phyloP scores from a whole-genome alignment of 2,888 invertebrate species.

The Drosophila quinaria region DNA sequence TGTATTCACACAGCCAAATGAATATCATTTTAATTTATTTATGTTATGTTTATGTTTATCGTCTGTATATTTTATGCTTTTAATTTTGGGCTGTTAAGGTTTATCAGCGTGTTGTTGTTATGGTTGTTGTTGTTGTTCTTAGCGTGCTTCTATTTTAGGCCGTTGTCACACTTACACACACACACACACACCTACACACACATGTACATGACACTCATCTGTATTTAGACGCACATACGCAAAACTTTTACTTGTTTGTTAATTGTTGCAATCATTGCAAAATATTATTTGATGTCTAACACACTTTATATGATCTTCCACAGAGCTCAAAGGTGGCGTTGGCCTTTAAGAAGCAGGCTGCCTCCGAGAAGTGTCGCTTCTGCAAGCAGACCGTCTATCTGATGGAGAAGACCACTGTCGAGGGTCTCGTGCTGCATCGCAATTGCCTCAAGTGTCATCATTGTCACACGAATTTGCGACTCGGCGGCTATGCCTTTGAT shows the following conservation, averaged over 20 bases:
- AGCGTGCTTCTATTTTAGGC: conserved; percentile 61
- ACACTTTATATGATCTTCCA: background rate
- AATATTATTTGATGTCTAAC: conserved; percentile 12
- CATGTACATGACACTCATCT: conserved; percentile 49
- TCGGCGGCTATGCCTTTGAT: conserved; percentile 91
- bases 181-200: conserved; percentile 30
- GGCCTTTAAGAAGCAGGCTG: conserved; percentile 88
- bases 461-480: conserved; percentile 93
- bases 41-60: conserved; percentile 24
- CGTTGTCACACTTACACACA: conserved; percentile 38
- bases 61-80: conserved; percentile 39
- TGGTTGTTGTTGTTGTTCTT: conserved; percentile 51
- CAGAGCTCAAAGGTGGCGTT: conserved; percentile 88
- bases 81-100: conserved; percentile 31
- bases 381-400: conserved; percentile 97
- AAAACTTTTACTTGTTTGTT: conserved; percentile 14
- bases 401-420: conserved; percentile 95
- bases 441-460: conserved; percentile 98
- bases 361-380: conserved; percentile 93
- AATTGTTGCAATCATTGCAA: conserved; percentile 4
- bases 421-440: conserved; percentile 96
- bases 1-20: conserved; percentile 19
- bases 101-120: conserved; percentile 30
- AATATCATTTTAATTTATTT: conserved; percentile 31
- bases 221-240: conserved; percentile 25